These are phyloP conservation scores for Romanogobio albipinnatus DNA, from an alignment of 2,113 vertebrate species.

Conservation along the genomic window DNA sequence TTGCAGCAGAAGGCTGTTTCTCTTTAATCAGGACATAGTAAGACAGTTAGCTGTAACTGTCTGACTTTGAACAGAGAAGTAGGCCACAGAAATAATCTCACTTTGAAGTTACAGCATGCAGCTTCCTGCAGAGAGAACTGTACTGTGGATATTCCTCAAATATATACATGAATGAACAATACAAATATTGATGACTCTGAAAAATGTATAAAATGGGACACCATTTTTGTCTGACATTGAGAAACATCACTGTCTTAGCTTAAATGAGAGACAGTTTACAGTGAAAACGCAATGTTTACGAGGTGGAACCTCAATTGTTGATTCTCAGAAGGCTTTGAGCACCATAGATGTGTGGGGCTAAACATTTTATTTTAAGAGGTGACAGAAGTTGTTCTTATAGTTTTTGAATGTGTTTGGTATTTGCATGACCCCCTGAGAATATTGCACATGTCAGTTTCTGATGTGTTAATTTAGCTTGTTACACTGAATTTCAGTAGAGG, in stretches of 20 bases:
- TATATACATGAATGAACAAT: background rate
- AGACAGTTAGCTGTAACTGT: conserved; percentile 41
- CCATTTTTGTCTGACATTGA: background rate
- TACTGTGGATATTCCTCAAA: conserved; percentile 5
- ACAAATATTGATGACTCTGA: background rate
- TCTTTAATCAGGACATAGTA: conserved; percentile 21
- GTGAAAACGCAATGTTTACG: conserved; percentile 25
- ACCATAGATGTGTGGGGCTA: background rate
- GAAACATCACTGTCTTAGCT: conserved; percentile 5
- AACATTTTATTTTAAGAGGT: background rate
- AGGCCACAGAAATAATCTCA: conserved; percentile 50
- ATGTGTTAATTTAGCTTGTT: background rate
- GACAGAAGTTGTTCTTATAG: background rate
- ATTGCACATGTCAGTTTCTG: background rate
- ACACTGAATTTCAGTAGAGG: conserved; percentile 1
- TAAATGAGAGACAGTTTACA: conserved; percentile 19
- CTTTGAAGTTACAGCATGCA: conserved; percentile 53
- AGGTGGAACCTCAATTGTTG: background rate
- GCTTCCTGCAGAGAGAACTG: background rate
- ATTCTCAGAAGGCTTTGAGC: conserved; percentile 27
- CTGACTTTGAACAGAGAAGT: conserved; percentile 42
- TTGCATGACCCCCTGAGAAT: conserved; percentile 7
- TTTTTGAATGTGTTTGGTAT: conserved; percentile 20
- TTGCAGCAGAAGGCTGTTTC: conserved; percentile 14
- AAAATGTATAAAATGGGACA: background rate